These are phyloP conservation scores for Periophthalmodon schlosseri DNA, from an alignment of 2,113 vertebrate species.

Conservation along the genomic window DNA sequence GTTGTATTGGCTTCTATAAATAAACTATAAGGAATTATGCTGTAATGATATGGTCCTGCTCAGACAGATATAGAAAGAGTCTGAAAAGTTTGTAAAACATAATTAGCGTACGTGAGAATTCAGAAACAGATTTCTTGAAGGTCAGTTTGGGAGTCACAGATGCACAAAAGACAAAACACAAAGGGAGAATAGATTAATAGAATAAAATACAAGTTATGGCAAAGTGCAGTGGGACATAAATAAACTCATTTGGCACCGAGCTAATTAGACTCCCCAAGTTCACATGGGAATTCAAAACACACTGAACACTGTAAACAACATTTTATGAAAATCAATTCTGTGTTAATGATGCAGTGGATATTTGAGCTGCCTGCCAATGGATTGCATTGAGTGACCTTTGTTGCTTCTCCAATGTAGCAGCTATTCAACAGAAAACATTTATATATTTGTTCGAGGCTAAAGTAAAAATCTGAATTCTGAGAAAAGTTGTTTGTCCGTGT, in stretches of 20 bases:
- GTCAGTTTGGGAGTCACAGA: not conserved
- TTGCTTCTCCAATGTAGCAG: not conserved
- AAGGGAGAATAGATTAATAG: not conserved
- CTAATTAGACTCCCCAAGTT: not conserved
- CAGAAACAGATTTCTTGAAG: not conserved
- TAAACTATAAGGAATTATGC: not conserved
- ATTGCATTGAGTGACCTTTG: not conserved
- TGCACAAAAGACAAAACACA: not conserved
- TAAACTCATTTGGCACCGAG: not conserved
- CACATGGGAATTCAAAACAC: not conserved
- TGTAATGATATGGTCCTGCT: not conserved
- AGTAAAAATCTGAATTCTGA: not conserved
- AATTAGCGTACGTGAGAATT: not conserved
- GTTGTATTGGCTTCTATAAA: not conserved
- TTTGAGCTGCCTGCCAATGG: not conserved
- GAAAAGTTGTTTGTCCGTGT: not conserved
- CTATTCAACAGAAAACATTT: not conserved
- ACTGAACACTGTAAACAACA: not conserved
- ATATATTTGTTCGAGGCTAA: not conserved
- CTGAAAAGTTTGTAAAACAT: not conserved
- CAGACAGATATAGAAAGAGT: not conserved
- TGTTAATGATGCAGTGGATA: not conserved
- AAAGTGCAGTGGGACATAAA: not conserved
- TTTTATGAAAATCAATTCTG: slow-evolving; percentile 5
- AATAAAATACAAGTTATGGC: not conserved